Evolutionary conservation across 2,113 vertebrate genomes (phyloP), one percentile per base, ranked within the genome.

Genomic region (Eudyptes chrysolophus): DNA sequence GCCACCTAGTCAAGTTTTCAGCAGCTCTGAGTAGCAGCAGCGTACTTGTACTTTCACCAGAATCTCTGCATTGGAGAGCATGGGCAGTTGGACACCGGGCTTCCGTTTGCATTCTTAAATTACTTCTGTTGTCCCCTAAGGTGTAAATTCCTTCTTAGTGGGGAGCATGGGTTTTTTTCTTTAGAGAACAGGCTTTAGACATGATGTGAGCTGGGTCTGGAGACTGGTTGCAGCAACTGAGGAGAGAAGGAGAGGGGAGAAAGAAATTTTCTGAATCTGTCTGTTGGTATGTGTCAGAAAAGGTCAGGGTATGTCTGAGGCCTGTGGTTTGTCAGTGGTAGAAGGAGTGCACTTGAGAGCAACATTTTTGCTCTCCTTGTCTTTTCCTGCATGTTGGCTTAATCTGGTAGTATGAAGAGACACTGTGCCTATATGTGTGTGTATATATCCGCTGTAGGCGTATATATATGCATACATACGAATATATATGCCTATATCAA

Each of bases 21-120:
- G 82, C 57, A 38, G 64, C 71, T 68, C 58, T 26, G 24, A 69
- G 49, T 17, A 88, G 36, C 36, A 62, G 19, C 51, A 38, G 49
- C 1, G 2, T 22, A 7, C 29, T 40, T 0, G 0, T 26, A 10
- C 40, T 79, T 66, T 57, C 52, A 58, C 20, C 66, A n/a, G 22
- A 75, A 66, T n/a, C 51, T 60, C 81, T 81, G 52, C 10, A 7
- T 52, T 6, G 1, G 58, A 38, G 58, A 71, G 29, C 26, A 8
- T 4, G 18, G 38, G 32, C 27, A 78, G 48, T 5, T n/a, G n/a
- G 65, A 65, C 40, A 40, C 36, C 13, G 38, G 46, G 42, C 34
- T 62, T 48, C 18, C 11, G 0, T 70, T 61, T 24, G 7, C 18
- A 36, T 84, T 72, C n/a, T 80, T 27, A 62, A 48, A 18, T 58